Conservation (phyloP, 2,113 vertebrate genomes). For the Neopipo cinnamomea region DNA sequence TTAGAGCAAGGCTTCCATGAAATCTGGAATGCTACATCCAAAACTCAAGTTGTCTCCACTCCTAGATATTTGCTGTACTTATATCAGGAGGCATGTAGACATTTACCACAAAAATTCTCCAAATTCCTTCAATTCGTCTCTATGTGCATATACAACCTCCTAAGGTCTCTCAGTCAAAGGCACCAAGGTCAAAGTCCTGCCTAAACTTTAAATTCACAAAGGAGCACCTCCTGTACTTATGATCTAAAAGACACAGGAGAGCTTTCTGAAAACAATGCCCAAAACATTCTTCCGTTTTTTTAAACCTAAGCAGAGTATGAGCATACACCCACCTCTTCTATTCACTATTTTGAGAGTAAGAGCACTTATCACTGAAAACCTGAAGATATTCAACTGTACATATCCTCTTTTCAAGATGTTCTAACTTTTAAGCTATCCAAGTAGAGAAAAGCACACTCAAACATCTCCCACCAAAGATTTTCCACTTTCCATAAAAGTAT, state of each 20-base stretch:
- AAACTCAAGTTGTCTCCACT: background rate
- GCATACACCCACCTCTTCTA: background rate
- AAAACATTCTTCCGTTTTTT: background rate
- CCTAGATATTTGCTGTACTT: background rate
- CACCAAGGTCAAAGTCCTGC: background rate
- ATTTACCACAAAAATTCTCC: background rate
- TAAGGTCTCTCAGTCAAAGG: background rate
- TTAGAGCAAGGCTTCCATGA: background rate
- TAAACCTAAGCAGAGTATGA: background rate
- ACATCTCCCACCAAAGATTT: background rate
- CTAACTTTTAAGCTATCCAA: background rate
- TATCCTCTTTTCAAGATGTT: background rate
- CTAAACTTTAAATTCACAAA: background rate
- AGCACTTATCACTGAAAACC: background rate
- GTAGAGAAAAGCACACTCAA: background rate
- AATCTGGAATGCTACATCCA: background rate
- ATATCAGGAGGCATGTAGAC: background rate
- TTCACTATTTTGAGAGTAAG: background rate
- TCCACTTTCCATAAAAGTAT: background rate
- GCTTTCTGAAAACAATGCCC: background rate
- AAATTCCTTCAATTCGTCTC: background rate
- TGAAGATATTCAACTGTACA: background rate
- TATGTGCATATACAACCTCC: background rate
- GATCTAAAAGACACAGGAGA: background rate
- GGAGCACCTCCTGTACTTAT: background rate